Evolutionary conservation across 2,113 vertebrate genomes (phyloP), one percentile per base, ranked within the genome.

Genomic region (Argyrosomus japonicus): DNA sequence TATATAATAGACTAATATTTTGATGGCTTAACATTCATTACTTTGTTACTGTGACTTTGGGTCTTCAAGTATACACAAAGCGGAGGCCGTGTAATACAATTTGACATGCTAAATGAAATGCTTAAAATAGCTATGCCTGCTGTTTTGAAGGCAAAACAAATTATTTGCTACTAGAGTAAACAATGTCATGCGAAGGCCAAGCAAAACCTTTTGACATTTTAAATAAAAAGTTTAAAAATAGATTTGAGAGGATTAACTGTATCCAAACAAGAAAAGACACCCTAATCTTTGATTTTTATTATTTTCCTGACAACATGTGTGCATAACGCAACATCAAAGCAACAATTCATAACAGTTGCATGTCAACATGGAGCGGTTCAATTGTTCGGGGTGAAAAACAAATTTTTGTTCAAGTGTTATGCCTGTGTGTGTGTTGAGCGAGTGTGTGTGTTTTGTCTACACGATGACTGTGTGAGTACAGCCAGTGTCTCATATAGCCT

Each of bases 311-410:
- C 79, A 91, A 89, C 77, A 82, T 70, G 64, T 43, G 71, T n/a
- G 68, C 60, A 87, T 86, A 87, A 89, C 19, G 84, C 86, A 91
- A 89, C 87, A 93, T 89, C 84, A 91, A 89, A 88, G 91, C 84
- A 88, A 89, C 79, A 80, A 75, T 57, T 72, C 84, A 54, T 13
- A 79, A 82, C 65, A 83, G 79, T 65, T 89, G 84, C 85, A 69
- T 62, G 47, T 87, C 75, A 79, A 40, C 47, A 72, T 18, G 1
- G 53, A 76, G 51, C 6, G 2, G 14, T 77, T 79, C 84, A 47
- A 77, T 84, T 87, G 81, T 82, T 83, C 76, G 68, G 18, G 29
- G 68, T 71, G 65, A 83, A 58, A 85, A 29, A 68, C 60, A 76
- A 45, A 86, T 75, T 85, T 82, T 77, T 67, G 70, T 81, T 69